A percentile compares a stretch with the other conserved stretches of the same genome.
Conservation (phyloP, 1,140 invertebrate genomes). For the Pomacea maculata region DNA sequence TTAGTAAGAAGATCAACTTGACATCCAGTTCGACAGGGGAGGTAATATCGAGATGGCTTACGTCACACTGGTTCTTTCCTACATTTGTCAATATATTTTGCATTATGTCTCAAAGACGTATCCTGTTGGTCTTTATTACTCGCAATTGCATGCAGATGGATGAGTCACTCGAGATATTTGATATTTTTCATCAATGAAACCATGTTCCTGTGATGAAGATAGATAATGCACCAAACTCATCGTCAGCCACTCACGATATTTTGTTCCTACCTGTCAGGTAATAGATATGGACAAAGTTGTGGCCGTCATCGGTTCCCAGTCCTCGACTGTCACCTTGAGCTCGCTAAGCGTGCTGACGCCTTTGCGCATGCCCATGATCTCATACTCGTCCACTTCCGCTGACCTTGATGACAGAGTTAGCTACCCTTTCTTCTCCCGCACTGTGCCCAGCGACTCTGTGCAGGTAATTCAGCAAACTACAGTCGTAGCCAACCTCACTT, state of each 20-base stretch:
- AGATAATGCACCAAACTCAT: not conserved
- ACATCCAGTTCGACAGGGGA: conserved; percentile 22
- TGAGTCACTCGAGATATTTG: not conserved
- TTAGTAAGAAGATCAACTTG: conserved; percentile 32
- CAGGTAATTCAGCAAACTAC: conserved; percentile 24
- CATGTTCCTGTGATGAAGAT: too few relatives aligned
- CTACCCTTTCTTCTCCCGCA: conserved; percentile 47
- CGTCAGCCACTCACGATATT: too few relatives aligned
- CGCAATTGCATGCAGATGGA: too few relatives aligned
- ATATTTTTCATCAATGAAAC: not conserved
- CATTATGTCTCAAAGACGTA: too few relatives aligned
- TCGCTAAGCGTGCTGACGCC: conserved; percentile 39
- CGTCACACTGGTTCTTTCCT: too few relatives aligned
- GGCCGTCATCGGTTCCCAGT: conserved; percentile 46
- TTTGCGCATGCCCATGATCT: conserved; percentile 41
- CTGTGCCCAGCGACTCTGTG: conserved; percentile 45
- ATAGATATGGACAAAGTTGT: conserved; percentile 43
- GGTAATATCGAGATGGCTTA: not conserved
- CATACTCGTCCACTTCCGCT: conserved; percentile 43
- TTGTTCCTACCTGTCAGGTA: not conserved
- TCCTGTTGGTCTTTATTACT: too few relatives aligned
- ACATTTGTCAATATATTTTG: too few relatives aligned
- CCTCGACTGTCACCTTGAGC: conserved; percentile 38
- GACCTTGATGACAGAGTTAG: conserved; percentile 39
- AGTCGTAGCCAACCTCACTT: too few relatives aligned